Percentiles rank a stretch among this genome's conserved stretches.
These are phyloP conservation scores for Philereme transversata DNA, from an alignment of 2,888 invertebrate species.

Conservation along the genomic window DNA sequence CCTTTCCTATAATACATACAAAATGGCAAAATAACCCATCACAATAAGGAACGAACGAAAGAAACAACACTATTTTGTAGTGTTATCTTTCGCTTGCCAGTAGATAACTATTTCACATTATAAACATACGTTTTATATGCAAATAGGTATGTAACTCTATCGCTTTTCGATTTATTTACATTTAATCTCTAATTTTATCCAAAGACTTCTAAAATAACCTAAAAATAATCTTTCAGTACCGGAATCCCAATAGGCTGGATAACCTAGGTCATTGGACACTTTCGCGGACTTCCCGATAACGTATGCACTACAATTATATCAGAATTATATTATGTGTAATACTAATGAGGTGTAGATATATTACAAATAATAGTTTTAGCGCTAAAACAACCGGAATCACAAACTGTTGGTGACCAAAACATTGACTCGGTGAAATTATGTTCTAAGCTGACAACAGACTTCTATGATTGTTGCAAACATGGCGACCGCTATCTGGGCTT, in stretches of 20 bases:
- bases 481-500: slow-evolving; percentile 84
- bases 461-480: slow-evolving; percentile 83
- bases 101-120: slow-evolving; percentile 4
- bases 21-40: slow-evolving; percentile 24
- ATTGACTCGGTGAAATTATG: slow-evolving; percentile 64
- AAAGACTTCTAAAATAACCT: slow-evolving; percentile 62
- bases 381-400: slow-evolving; percentile 53
- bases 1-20: slow-evolving; percentile 37
- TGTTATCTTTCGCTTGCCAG: slow-evolving; percentile 21
- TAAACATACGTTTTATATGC: slow-evolving; percentile 21
- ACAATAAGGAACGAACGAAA: slow-evolving; percentile 20
- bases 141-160: slow-evolving; percentile 35
- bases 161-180: slow-evolving; percentile 35
- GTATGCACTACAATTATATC: slow-evolving; percentile 58
- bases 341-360: slow-evolving; percentile 44
- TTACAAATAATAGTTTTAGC: slow-evolving; percentile 46
- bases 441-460: slow-evolving; percentile 74
- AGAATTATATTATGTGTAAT: slow-evolving; percentile 52
- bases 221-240: slow-evolving; percentile 58
- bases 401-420: slow-evolving; percentile 64
- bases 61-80: slow-evolving; percentile 23
- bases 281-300: slow-evolving; percentile 62
- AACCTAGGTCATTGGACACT: slow-evolving; percentile 79
- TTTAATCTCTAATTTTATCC: slow-evolving; percentile 43
- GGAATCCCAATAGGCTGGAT: slow-evolving; percentile 66